Percentiles rank a stretch among this genome's conserved stretches.
These are phyloP conservation scores for Tringa solitaria DNA, from an alignment of 2,113 vertebrate genomes.

Conservation along the genomic window DNA sequence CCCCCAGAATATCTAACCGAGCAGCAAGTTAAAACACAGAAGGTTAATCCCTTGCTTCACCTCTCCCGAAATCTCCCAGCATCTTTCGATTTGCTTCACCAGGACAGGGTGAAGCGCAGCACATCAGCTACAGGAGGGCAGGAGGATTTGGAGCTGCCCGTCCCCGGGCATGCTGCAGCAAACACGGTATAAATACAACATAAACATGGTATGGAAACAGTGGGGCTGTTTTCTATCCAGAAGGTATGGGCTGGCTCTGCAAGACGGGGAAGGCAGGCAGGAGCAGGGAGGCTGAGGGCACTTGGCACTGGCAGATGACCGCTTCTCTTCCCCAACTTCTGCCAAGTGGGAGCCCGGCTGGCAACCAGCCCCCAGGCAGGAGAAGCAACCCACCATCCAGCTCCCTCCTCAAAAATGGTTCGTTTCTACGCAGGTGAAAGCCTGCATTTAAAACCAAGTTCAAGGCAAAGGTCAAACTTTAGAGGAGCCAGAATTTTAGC, in stretches of 20 bases:
- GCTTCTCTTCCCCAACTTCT: neutral
- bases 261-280: neutral
- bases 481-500: neutral
- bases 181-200: accelerated
- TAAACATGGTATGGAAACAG: accelerated
- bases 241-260: neutral
- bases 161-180: neutral
- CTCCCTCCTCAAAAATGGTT: neutral
- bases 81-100: neutral
- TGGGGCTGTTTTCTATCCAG: neutral
- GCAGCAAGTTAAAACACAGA: neutral
- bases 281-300: neutral
- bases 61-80: neutral
- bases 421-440: neutral
- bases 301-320: neutral
- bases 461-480: neutral
- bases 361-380: neutral
- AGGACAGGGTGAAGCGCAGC: neutral
- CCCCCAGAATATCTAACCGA: neutral
- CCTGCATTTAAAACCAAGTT: neutral
- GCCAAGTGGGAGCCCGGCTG: neutral
- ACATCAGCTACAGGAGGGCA: accelerated
- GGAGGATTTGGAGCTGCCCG: neutral
- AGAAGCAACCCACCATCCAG: neutral
- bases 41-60: neutral